phyloP scores from a whole-genome alignment of 2,113 vertebrate species.

The Lepisosteus oculatus region DNA sequence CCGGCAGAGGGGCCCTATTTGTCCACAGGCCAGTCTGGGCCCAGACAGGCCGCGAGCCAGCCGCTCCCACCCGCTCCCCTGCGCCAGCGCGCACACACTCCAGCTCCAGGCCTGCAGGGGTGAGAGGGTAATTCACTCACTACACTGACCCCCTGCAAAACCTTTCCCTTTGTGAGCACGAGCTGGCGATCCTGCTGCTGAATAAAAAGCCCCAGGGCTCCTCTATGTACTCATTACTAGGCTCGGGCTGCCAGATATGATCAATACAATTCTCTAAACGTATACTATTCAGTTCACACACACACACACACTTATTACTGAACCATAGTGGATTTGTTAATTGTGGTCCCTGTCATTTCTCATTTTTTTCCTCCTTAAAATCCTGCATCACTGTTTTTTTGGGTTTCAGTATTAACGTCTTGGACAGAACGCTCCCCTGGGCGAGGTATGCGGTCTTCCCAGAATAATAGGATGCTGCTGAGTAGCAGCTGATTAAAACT shows the following conservation, averaged over 20 bases:
- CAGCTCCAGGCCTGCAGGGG: constrained; percentile 2
- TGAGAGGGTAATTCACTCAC: constrained; percentile 12
- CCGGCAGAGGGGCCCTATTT: background rate
- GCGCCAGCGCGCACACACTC: background rate
- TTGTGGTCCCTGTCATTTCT: background rate
- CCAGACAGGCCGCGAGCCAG: background rate
- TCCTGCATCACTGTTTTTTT: constrained; percentile 1
- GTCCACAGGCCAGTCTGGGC: constrained; percentile 3
- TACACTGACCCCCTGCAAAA: constrained; percentile 3
- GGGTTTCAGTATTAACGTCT: background rate
- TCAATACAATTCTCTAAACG: constrained; percentile 23
- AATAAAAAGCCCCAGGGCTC: constrained; percentile 5
- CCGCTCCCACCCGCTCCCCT: background rate
- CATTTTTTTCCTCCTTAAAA: background rate
- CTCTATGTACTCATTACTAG: constrained; percentile 17
- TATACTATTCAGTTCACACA: background rate
- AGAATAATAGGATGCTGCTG: background rate
- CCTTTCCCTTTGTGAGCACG: background rate
- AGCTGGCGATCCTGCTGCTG: background rate
- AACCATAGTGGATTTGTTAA: background rate
- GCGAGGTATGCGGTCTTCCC: background rate
- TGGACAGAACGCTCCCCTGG: background rate
- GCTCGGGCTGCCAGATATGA: constrained; percentile 22
- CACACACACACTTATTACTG: background rate
- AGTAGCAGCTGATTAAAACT: constrained; percentile 12